phyloP scores from a whole-genome alignment of 2,888 invertebrate genomes.

The Clanis bilineata region DNA sequence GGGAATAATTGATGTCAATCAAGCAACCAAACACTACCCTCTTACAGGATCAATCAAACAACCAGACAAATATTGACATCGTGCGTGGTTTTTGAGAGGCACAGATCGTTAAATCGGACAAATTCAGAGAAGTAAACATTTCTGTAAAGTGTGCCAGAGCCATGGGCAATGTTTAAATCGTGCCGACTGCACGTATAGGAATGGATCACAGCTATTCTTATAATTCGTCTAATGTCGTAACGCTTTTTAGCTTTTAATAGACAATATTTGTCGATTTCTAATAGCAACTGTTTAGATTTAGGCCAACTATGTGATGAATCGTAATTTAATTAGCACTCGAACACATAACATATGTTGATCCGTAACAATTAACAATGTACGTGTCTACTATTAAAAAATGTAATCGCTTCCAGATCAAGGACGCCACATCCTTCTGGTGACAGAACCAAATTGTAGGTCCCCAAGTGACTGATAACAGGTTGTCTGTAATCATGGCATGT shows the following conservation, averaged over 20 bases:
- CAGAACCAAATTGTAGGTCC: conserved; percentile 65
- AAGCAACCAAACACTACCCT: neutral
- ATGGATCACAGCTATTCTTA: neutral
- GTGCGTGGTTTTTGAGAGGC: neutral
- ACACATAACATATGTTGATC: neutral
- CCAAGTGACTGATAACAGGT: conserved; percentile 29
- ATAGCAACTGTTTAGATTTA: neutral
- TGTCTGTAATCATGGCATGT: conserved; percentile 24
- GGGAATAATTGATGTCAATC: neutral
- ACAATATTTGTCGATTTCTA: neutral
- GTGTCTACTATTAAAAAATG: conserved; percentile 27
- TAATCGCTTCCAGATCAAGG: conserved; percentile 57
- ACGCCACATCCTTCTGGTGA: conserved; percentile 53
- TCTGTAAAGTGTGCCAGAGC: neutral
- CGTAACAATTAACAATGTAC: neutral
- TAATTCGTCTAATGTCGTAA: neutral
- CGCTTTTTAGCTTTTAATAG: conserved; percentile 8
- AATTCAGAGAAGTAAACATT: neutral
- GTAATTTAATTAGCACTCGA: neutral
- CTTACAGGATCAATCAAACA: neutral
- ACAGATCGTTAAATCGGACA: neutral
- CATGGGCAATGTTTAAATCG: neutral
- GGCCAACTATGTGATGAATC: neutral
- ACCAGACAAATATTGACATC: neutral
- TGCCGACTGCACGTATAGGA: neutral